phyloP scores from a whole-genome alignment of 1,140 invertebrate species.

The Metaphire vulgaris region DNA sequence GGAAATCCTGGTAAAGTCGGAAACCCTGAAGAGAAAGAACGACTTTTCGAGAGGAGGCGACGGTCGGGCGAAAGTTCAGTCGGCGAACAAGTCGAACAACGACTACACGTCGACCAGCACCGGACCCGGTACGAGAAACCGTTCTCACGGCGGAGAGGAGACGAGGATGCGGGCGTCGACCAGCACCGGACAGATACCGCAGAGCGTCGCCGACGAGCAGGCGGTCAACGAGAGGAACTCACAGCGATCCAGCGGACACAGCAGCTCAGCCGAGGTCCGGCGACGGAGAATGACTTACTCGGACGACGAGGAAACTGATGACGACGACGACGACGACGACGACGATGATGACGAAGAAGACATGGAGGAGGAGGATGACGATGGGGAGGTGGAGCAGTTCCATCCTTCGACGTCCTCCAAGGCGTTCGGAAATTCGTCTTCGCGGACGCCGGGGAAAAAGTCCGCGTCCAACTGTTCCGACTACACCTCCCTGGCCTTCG shows the following conservation, averaged over 20 bases:
- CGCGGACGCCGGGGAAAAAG: background rate
- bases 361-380: background rate
- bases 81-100: background rate
- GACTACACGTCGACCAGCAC: background rate
- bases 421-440: background rate
- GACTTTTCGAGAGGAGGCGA: background rate
- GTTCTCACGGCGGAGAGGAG: background rate
- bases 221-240: background rate
- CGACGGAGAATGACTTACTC: background rate
- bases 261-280: background rate
- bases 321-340: background rate
- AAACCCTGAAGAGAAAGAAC: background rate
- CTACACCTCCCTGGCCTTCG: background rate
- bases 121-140: background rate
- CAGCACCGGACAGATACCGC: background rate
- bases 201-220: background rate
- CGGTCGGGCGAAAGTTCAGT: background rate
- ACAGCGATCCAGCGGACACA: background rate
- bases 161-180: background rate
- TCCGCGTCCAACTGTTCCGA: background rate
- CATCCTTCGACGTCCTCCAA: background rate
- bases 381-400: background rate
- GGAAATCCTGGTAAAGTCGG: background rate
- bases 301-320: background rate
- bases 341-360: background rate